Base-by-base conservation (phyloP, 2,888 invertebrate genomes). In the Drosophila subquinaria region DNA sequence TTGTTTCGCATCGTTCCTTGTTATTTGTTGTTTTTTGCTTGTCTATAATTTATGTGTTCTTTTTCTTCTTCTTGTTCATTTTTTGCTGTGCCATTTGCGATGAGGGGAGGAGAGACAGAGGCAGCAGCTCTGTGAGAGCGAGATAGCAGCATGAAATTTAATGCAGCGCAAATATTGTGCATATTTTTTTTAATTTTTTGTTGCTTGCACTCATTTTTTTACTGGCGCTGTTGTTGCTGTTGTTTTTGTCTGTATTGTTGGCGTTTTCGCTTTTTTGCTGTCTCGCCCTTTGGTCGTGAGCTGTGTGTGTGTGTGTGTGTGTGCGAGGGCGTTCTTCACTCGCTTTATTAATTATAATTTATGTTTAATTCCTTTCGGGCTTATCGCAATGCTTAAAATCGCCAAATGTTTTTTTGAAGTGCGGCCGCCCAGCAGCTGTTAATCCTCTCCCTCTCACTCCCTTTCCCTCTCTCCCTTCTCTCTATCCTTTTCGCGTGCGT, bases 321-420 rank as follows among this genome's bases (percentile, higher is more conserved):
- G 60, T 50, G 42, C 13, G 55, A 48, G 60, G 62, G 48, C 27
- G 60, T 40, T 15, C 45, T 60, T 50, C 45, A 62, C 27, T 65
- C 53, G 76, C 71, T 79, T 75, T 86, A 83, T 88, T 86, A 86
- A 88, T 88, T 85, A 81, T 85, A 88, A 81, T 85, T 85, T 81
- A 85, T 83, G 79, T 70, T 83, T 75, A 69, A 79, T 77, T 75
- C 71, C 45, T 66, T 74, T 57, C 69, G 67, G 78, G 78, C 78
- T 82, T 80, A 84, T 80, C 81, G 80, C 75, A 43, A 52, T 33
- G 76, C 36, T 30, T 30, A 30, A 40, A 69, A 71, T 73, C 64
- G 69, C 65, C 51, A 45, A 81, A 63, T 67, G 76, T 69, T 60
- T 50, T 59, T 53, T 73, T 73, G 57, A 69, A 72, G 69, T 64